phyloP scores from a whole-genome alignment of 2,888 invertebrate genomes.

The Tillus elongatus region DNA sequence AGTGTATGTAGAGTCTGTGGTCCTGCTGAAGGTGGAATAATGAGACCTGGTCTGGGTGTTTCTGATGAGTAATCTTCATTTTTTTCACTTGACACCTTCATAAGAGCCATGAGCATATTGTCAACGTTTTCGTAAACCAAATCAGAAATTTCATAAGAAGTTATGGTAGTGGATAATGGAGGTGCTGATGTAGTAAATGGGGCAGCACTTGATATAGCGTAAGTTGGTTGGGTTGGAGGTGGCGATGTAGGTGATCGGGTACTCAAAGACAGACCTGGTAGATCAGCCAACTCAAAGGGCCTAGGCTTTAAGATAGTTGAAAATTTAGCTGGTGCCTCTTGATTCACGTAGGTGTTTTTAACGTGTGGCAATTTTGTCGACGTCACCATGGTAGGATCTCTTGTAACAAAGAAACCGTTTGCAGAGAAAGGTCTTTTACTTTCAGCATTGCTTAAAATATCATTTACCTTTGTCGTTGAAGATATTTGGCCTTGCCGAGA shows the following conservation, averaged over 20 bases:
- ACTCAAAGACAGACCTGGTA: conserved; percentile 3
- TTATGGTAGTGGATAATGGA: conserved; percentile 23
- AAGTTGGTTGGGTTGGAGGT: conserved; percentile 22
- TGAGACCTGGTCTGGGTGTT: conserved; percentile 51
- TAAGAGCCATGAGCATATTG: conserved; percentile 59
- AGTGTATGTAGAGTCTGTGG: conserved; percentile 70
- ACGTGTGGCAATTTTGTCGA: conserved; percentile 4
- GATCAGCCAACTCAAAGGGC: conserved; percentile 23
- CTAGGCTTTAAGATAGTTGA: conserved; percentile 21
- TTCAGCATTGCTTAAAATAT: conserved; percentile 9
- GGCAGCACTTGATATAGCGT: conserved; percentile 34
- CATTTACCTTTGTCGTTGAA: conserved; percentile 38
- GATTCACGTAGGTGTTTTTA: background rate
- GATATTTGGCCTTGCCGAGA: too few species aligned
- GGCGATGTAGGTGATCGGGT: background rate
- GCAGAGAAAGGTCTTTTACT: background rate
- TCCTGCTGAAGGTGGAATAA: conserved; percentile 63
- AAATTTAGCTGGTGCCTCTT: background rate
- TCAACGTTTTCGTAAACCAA: conserved; percentile 53
- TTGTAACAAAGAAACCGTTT: conserved; percentile 20
- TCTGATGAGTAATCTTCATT: conserved; percentile 45
- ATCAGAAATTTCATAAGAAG: background rate
- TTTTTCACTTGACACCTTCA: conserved; percentile 48
- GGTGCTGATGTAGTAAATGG: conserved; percentile 30
- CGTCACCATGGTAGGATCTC: conserved; percentile 13